Evolutionary conservation across 2,113 vertebrate species (phyloP), one percentile per base, ranked within the genome.

Genomic region (Chionomys nivalis): DNA sequence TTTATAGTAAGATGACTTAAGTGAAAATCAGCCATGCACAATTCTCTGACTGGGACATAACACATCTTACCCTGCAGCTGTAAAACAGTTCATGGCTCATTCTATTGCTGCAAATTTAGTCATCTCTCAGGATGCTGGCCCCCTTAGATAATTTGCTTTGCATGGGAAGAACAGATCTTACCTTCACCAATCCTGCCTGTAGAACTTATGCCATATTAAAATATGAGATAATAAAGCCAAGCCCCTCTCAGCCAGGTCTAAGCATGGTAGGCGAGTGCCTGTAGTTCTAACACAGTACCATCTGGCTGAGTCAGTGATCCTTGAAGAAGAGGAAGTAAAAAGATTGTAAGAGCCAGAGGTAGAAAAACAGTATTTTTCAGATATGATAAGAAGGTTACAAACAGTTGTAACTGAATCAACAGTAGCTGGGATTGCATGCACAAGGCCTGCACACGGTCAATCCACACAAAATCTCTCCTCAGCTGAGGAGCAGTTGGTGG

Each of bases 1-100:
- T 96, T 97, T 92, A 79, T 26, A 89, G 8, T 55, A 94, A 79
- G 70, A 55, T 96, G 93, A 90, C 66, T 42, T 75, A 90, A 94
- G 78, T 94, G 31, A 75, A 94, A 95, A 94, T 55, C 63, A 92
- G 49, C 47, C 72, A 5, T 93, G 61, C 92, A 58, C 44, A 70
- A 7, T 28, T 4, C 82, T 96, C 90, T 91, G 63, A 89, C 36
- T 91, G 82, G 36, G 61, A 92, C 72, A 87, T 85, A 93, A 78
- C 90, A 95, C 17, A 95, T 85, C 5, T 91, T 36, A 81, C 58
- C 31, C 78, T 36, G 13, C n/a, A 42, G 85, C 81, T 70, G 0
- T 82, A 86, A 94, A 95, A 88, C 94, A 58, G 52, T 36, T 89
- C 11, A 11, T 65, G 31, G 17, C 68, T 66, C 73, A 31, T 28